Base-by-base conservation (phyloP, 2,113 vertebrate species). In the Misgurnus mizolepis region DNA sequence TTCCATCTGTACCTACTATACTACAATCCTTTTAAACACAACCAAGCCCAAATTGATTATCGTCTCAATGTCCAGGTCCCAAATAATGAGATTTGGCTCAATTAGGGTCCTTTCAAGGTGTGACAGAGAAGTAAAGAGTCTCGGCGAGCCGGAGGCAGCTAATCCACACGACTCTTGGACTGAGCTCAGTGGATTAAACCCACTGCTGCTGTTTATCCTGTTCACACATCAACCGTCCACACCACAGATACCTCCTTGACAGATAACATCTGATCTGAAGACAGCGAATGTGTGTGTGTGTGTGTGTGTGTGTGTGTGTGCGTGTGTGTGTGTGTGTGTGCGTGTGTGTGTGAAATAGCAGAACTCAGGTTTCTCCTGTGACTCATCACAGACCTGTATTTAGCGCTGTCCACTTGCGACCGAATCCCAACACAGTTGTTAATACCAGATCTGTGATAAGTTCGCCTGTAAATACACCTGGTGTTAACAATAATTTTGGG, bases 21-120 rank as follows among this genome's bases (percentile, higher is more conserved):
- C 82, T 86, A 81, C 86, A 85, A 91, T 91, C 87, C 90, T 89
- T 90, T 91, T 91, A 90, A 91, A 90, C 87, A 88, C 83, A 88
- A 80, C 79, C 86, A 88, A 79, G 83, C 82, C 82, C 83, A 76
- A 86, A 83, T 85, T 89, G 86, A 89, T 88, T 88, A 86, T 82
- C 18, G 80, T 87, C 87, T 91, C 88, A 80, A 87, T 79, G 84
- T 83, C 83, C 79, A 49, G 89, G 65, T 76, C 83, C 89, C 88
- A 90, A 91, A 92, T 92, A 92, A 92, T 89, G 83, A 90, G 90
- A 92, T 91, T 92, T 89, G 86, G 85, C 85, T 90, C 89, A 90
- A 90, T 92, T 91, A 91, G 87, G 85, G 87, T 88, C 85, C 86
- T 90, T 88, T 90, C 69, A 88, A 91, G 89, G 90, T 89, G 88